Evolutionary conservation across 1,140 invertebrate genomes (phyloP).

Genomic region (Habropoda laboriosa): DNA sequence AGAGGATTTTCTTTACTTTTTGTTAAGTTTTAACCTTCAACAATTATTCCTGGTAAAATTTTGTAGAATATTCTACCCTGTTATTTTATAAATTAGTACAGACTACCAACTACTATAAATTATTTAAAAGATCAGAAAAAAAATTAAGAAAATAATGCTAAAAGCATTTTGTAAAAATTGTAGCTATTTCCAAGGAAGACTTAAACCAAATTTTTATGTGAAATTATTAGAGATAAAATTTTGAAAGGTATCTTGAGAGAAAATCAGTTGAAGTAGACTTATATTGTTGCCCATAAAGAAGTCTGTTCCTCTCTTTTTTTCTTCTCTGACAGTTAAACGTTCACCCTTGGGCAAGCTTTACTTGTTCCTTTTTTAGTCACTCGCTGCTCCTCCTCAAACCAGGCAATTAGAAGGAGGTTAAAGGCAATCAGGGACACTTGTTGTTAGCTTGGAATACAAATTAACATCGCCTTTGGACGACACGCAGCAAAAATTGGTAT

Average conservation of each 20-base stretch:
- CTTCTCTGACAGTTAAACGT: neutral
- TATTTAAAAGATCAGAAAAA: no score
- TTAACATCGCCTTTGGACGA: neutral
- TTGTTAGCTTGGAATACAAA: conserved; percentile 9
- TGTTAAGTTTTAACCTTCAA: no score
- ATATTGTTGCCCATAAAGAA: neutral
- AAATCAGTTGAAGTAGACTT: neutral
- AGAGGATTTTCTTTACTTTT: no score
- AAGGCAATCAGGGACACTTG: conserved; percentile 33
- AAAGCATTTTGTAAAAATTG: no score
- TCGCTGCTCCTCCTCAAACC: neutral
- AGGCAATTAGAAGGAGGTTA: conserved; percentile 21
- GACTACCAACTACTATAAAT: no score
- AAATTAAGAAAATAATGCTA: neutral
- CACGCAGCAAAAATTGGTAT: neutral
- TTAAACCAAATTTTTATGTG: no score
- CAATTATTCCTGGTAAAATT: no score
- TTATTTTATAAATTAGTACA: no score
- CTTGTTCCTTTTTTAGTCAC: neutral
- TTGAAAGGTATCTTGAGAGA: no score
- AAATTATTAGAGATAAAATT: no score
- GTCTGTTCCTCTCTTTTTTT: neutral
- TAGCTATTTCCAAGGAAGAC: no score
- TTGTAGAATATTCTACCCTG: no score
- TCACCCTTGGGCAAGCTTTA: neutral